phyloP scores from a whole-genome alignment of 2,888 invertebrate species.

The Brenthis daphne region DNA sequence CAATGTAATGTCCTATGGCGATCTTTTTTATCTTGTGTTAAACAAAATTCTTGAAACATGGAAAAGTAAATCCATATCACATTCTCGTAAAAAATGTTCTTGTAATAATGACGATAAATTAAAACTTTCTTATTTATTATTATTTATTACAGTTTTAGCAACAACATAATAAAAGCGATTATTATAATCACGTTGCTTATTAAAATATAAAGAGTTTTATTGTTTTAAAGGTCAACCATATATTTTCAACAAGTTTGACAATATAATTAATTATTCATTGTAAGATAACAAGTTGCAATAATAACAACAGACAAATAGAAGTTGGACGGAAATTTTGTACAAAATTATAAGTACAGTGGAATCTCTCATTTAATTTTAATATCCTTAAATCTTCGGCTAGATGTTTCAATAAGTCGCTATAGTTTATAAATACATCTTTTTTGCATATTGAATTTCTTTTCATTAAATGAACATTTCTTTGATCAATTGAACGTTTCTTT shows the following conservation, averaged over 20 bases:
- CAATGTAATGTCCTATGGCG: constrained; percentile 47
- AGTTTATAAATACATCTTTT: constrained; percentile 37
- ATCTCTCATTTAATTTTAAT: constrained; percentile 49
- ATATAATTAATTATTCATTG: constrained; percentile 1
- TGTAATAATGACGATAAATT: constrained; percentile 40
- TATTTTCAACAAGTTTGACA: not conserved
- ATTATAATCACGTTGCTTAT: constrained; percentile 4
- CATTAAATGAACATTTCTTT: constrained; percentile 6
- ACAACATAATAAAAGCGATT: constrained; percentile 22
- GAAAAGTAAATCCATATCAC: constrained; percentile 39
- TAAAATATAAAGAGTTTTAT: not conserved
- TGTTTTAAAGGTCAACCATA: not conserved
- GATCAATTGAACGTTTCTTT: constrained; percentile 15
- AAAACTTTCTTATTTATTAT: constrained; percentile 30
- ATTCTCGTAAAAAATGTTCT: constrained; percentile 34
- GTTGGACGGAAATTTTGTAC: constrained; percentile 10
- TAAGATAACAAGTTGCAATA: not conserved
- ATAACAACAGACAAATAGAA: not conserved
- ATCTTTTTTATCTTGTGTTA: constrained; percentile 51
- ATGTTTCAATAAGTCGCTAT: constrained; percentile 46
- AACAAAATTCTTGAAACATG: constrained; percentile 47
- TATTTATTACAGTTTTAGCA: constrained; percentile 36
- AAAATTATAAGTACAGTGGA: constrained; percentile 46
- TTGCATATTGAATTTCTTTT: constrained; percentile 29
- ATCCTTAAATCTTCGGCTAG: constrained; percentile 48